These are phyloP conservation scores for Branchellion lobata DNA, from an alignment of 2,888 invertebrate species.

Conservation along the genomic window DNA sequence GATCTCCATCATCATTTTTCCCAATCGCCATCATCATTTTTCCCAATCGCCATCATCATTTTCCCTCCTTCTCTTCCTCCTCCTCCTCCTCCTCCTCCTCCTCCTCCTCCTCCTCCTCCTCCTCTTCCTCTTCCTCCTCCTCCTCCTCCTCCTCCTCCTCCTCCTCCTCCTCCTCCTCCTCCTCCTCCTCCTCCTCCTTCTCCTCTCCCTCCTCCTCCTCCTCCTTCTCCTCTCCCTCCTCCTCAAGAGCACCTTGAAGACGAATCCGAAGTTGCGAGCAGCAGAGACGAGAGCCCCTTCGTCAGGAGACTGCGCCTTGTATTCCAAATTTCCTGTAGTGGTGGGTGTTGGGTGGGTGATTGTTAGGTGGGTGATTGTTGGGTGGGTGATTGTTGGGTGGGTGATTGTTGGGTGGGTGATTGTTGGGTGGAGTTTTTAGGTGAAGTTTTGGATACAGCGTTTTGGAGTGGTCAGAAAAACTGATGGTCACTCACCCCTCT, in stretches of 20 bases:
- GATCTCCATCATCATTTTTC: not conserved
- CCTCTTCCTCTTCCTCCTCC: not conserved
- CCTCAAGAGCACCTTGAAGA: conserved; percentile 76
- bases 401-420: no score
- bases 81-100: conserved; percentile 13
- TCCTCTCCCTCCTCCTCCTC: not conserved
- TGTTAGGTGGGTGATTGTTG: no score
- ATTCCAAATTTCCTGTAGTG: conserved; percentile 57
- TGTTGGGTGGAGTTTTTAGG: no score
- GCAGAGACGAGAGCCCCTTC: conserved; percentile 95
- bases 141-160: not conserved
- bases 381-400: no score
- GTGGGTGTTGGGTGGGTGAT: no score
- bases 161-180: not conserved
- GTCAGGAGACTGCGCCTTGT: conserved; percentile 93
- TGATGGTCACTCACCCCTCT: not conserved
- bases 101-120: conserved; percentile 1
- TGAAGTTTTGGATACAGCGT: no score
- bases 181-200: not conserved
- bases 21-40: conserved; percentile 60
- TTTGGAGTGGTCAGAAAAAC: no score
- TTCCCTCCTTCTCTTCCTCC: not conserved
- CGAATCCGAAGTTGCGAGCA: conserved; percentile 96
- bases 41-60: not conserved
- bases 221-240: not conserved